Conservation (phyloP, 2,113 vertebrate species). For the Antechinus flavipes region DNA sequence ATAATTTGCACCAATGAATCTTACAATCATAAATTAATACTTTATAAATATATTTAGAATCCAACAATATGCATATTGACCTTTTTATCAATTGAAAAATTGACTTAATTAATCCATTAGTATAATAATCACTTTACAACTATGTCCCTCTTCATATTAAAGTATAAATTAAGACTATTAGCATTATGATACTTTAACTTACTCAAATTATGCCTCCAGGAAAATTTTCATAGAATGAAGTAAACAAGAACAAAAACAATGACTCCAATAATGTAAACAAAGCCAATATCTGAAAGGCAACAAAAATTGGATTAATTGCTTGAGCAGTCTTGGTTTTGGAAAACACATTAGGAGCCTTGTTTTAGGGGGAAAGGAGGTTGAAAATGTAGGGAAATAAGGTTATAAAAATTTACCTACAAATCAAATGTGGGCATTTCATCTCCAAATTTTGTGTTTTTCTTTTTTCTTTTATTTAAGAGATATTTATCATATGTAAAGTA, state of each 20-base stretch:
- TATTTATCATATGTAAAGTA: neutral
- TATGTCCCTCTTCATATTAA: neutral
- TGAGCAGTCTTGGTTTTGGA: neutral
- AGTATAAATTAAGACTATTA: neutral
- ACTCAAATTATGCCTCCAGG: neutral
- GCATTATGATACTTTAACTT: neutral
- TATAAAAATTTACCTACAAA: neutral
- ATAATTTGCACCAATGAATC: constrained; percentile 18
- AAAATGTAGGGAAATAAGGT: neutral
- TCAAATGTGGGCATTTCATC: neutral
- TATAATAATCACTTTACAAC: neutral
- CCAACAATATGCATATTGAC: neutral
- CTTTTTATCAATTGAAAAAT: neutral
- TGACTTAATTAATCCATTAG: neutral
- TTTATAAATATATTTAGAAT: constrained; percentile 34
- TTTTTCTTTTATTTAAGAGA: neutral
- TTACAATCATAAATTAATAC: constrained; percentile 24
- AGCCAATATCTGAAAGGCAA: neutral
- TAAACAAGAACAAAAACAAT: neutral
- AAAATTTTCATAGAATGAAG: neutral
- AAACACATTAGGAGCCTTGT: neutral
- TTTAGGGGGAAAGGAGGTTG: neutral
- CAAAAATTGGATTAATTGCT: neutral
- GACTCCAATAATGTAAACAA: neutral
- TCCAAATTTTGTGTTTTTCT: neutral